A percentile compares a stretch with the other conserved stretches of the same genome.
Conservation (phyloP, 2,797 vertebrate genomes). For the Schizothorax lantsangensis region DNA sequence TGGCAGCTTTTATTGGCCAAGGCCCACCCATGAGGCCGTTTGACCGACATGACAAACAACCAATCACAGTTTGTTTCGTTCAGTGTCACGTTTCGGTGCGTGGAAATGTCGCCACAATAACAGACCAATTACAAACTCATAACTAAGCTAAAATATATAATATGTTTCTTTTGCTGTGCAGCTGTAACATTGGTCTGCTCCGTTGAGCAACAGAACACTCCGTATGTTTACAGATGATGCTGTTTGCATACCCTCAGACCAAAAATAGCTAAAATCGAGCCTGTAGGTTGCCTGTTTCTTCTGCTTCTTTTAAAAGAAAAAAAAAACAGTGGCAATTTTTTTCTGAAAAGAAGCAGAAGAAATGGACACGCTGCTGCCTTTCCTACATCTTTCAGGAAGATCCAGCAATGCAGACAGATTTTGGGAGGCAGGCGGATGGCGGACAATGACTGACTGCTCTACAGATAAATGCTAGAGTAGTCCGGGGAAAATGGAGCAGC, state of each 20-base stretch:
- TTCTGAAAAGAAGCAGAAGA: background rate
- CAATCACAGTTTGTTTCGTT: no score
- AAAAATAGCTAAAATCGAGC: constrained; percentile 40
- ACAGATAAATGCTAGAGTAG: constrained; percentile 43
- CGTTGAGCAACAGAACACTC: constrained; percentile 8
- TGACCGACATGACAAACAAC: no score
- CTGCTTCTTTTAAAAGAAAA: background rate
- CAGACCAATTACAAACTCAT: no score
- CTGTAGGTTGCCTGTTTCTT: constrained; percentile 19
- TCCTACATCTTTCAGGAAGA: constrained; percentile 19
- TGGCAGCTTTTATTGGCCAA: no score
- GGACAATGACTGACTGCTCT: constrained; percentile 42
- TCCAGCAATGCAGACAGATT: constrained; percentile 12
- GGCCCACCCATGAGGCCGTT: no score
- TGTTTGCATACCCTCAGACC: constrained; percentile 20
- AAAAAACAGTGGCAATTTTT: background rate
- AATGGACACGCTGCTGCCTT: background rate
- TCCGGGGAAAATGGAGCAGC: background rate
- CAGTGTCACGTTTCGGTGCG: no score
- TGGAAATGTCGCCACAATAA: no score
- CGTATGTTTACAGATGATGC: constrained; percentile 42
- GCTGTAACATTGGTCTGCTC: background rate
- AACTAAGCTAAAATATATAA: background rate
- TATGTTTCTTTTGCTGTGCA: background rate
- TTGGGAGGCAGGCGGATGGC: background rate